Evolutionary conservation across 1,140 invertebrate genomes (phyloP), one percentile per base, ranked within the genome.

Genomic region (Drosophila sechellia): DNA sequence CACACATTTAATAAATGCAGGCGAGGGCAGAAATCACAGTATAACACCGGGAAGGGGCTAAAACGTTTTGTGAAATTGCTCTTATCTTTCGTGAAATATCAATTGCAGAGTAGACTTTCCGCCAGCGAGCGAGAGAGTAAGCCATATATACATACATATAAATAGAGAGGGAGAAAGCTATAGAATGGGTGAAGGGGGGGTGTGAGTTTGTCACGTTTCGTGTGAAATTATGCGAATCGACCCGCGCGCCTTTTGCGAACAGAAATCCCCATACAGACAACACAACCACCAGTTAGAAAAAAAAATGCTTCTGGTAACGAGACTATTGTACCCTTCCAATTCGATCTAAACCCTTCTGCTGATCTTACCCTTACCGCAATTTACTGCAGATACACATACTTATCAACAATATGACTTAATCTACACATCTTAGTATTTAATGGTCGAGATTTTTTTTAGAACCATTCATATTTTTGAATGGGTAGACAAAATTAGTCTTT

Each of bases 81-180:
- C 84, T 87, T 87, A 87, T 87, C 83, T 77, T 81, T 87, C 73
- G 84, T 77, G 80, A 87, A 89, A 87, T 87, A 87, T 87, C 84
- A 87, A 87, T 87, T 89, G 68, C 34, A 57, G 43, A 25, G 40
- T 54, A 31, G 6, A 31, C 31, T 31, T 31, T 31, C 25, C 40
- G 37, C 37, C 37, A 42, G 48, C 20, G 12, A 17, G 39, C 20
- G 13, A 22, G 25, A 27, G 20, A 35, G 39, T 34, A 5, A 4
- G 42, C 17, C 6, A 31, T 10, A 22, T 22, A 27, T 27, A 37
- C 3, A 37, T 5, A 31, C 17, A 13, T 25, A 17, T 4, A n/a
- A 3, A 31, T 27, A 11, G 17, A 13, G 52, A 10, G 15, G 37
- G 4, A n/a, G 25, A 15, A 13, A 53, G 6, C 3, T 68, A 35